Conservation (phyloP, 2,888 invertebrate genomes). For the Hedya salicella region DNA sequence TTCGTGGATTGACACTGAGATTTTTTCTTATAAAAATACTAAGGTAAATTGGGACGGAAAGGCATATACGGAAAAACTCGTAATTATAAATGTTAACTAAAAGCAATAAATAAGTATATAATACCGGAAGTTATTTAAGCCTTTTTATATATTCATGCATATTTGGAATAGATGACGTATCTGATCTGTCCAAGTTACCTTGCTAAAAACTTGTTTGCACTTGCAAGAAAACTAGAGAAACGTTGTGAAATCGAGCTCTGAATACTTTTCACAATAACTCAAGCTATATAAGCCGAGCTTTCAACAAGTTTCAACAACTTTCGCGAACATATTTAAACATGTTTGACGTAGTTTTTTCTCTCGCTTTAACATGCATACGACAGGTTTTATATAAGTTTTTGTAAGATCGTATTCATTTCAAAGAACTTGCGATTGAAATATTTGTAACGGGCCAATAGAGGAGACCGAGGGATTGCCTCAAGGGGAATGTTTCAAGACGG, state of each 20-base stretch:
- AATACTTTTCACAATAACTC: not conserved
- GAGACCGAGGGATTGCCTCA: no score
- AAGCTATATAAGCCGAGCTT: not conserved
- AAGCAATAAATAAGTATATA: slow-evolving; percentile 6
- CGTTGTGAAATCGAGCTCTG: not conserved
- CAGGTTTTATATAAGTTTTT: not conserved
- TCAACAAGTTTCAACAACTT: not conserved
- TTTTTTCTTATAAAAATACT: not conserved
- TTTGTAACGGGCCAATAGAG: no score
- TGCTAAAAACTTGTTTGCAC: not conserved
- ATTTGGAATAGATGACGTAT: not conserved
- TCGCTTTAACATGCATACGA: not conserved
- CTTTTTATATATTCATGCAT: not conserved
- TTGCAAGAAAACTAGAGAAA: not conserved
- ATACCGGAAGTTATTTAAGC: not conserved
- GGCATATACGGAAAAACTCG: not conserved
- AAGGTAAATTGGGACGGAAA: not conserved
- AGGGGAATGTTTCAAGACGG: no score
- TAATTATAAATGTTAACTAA: not conserved
- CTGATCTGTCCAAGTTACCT: not conserved
- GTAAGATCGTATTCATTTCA: not conserved
- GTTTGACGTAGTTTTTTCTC: not conserved
- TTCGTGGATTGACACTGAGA: not conserved
- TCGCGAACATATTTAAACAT: not conserved
- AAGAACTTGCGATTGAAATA: not conserved